These are phyloP conservation scores for Odontesthes bonariensis DNA, from an alignment of 2,113 vertebrate genomes.

Conservation along the genomic window DNA sequence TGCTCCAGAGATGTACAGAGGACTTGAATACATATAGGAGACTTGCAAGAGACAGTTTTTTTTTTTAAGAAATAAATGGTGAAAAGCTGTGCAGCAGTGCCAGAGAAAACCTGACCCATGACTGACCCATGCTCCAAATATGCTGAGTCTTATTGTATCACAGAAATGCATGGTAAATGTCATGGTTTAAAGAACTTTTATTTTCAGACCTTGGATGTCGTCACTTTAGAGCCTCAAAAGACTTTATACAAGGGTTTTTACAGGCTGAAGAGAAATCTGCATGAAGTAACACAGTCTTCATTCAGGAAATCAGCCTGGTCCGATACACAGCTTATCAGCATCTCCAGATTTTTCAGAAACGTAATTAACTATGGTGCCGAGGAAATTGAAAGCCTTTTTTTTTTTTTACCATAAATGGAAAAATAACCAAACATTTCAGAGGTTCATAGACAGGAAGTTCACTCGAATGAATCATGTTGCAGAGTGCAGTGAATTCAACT, in stretches of 20 bases:
- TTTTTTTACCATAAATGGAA: no score
- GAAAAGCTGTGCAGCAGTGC: not conserved
- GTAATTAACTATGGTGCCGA: not conserved
- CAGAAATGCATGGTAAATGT: not conserved
- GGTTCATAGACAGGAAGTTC: not conserved
- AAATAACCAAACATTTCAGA: not conserved
- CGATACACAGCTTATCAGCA: not conserved
- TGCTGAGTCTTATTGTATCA: not conserved
- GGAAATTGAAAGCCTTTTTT: not conserved
- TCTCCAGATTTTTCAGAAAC: not conserved
- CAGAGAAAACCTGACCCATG: not conserved
- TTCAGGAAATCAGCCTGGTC: not conserved
- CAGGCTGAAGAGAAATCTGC: not conserved
- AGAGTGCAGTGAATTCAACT: no score
- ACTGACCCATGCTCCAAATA: not conserved
- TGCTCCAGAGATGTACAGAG: conserved; percentile 19
- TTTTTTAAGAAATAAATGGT: conserved; percentile 14
- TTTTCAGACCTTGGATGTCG: not conserved
- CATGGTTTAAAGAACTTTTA: not conserved
- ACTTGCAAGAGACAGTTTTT: conserved; percentile 5
- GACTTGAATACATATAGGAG: conserved; percentile 10
- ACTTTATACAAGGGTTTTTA: not conserved
- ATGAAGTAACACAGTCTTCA: not conserved
- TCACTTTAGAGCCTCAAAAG: conserved; percentile 2
- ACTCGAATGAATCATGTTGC: not conserved